A percentile compares a stretch with the other conserved stretches of the same genome.
phyloP scores from a whole-genome alignment of 1,140 invertebrate genomes.

The Heliothis virescens region DNA sequence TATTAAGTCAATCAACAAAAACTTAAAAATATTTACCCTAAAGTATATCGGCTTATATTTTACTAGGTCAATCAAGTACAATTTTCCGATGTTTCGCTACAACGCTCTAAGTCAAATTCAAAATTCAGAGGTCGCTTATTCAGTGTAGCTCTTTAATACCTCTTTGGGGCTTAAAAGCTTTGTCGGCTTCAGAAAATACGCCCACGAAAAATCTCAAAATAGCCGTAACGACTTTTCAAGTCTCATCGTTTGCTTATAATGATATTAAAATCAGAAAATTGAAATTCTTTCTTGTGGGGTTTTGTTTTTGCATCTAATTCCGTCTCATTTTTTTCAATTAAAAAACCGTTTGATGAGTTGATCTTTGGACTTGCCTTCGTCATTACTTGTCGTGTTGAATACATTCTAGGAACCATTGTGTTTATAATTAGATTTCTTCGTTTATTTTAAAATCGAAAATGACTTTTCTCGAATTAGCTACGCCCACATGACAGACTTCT shows the following conservation, averaged over 20 bases:
- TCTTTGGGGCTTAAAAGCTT: constrained; percentile 32
- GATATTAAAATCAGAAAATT: constrained; percentile 21
- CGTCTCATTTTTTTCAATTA: neutral
- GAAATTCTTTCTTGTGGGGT: neutral
- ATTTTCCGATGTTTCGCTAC: neutral
- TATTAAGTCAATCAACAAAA: neutral
- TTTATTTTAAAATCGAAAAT: no score
- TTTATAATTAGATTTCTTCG: no score
- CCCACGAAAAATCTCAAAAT: constrained; percentile 36
- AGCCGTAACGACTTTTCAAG: constrained; percentile 14
- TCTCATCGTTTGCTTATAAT: constrained; percentile 12
- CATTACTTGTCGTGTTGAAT: no score
- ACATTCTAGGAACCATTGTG: no score
- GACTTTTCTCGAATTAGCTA: no score
- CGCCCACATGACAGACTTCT: neutral
- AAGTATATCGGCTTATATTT: neutral
- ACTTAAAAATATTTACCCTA: neutral
- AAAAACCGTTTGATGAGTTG: neutral
- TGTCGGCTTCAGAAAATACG: neutral
- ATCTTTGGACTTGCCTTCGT: neutral
- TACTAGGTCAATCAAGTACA: neutral
- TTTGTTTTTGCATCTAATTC: neutral
- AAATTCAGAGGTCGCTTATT: constrained; percentile 33
- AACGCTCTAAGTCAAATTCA: constrained; percentile 11
- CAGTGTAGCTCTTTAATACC: constrained; percentile 24